phyloP scores from a whole-genome alignment of 2,113 vertebrate genomes.

The Sinocyclocheilus rhinocerous region DNA sequence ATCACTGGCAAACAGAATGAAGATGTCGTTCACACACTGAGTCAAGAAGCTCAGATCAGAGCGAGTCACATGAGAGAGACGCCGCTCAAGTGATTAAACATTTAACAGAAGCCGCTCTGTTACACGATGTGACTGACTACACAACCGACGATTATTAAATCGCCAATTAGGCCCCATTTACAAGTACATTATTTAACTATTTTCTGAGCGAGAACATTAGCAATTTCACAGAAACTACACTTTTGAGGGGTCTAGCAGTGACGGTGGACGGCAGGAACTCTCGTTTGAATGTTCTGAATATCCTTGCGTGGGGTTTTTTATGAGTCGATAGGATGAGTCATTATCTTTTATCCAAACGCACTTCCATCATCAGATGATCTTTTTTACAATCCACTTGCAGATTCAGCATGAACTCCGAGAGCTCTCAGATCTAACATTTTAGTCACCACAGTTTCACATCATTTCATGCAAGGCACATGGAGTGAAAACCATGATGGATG shows the following conservation, averaged over 20 bases:
- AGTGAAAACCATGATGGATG: background rate
- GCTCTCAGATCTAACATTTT: slow-evolving; percentile 31
- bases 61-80: slow-evolving; percentile 20
- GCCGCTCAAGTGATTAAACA: slow-evolving; percentile 54
- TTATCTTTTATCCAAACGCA: slow-evolving; percentile 44
- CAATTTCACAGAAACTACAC: slow-evolving; percentile 43
- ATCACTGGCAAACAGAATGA: slow-evolving; percentile 10
- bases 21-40: slow-evolving; percentile 11
- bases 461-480: background rate
- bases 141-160: slow-evolving; percentile 53
- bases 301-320: slow-evolving; percentile 34
- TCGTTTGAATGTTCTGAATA: slow-evolving; percentile 21
- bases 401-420: background rate
- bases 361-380: slow-evolving; percentile 35
- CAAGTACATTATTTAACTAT: slow-evolving; percentile 57
- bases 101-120: slow-evolving; percentile 49
- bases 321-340: slow-evolving; percentile 42
- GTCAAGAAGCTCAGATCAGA: slow-evolving; percentile 38
- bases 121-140: slow-evolving; percentile 51
- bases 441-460: background rate
- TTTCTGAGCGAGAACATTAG: slow-evolving; percentile 45
- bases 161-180: slow-evolving; percentile 55
- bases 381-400: background rate
- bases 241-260: background rate
- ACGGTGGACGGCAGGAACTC: background rate